These are phyloP conservation scores for Blastomussa wellsi DNA, from an alignment of 92 coral and sea anemone genomes.

Conservation along the genomic window DNA sequence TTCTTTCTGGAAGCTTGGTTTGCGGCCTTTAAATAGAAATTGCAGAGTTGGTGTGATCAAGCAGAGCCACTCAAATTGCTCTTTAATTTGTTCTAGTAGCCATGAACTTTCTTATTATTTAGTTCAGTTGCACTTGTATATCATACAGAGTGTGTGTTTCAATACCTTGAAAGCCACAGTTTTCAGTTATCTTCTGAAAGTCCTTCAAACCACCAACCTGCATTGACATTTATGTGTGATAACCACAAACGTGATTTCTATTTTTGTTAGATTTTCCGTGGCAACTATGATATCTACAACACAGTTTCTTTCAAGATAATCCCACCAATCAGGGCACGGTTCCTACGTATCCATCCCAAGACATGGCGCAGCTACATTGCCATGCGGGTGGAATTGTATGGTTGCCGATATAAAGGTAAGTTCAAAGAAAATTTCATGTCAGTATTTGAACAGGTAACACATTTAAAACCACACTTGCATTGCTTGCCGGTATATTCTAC, in stretches of 20 bases:
- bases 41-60: too few relatives aligned
- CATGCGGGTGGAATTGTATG: slow-evolving; percentile 86
- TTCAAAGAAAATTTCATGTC: neutral
- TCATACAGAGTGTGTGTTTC: neutral
- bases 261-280: slow-evolving; percentile 45
- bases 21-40: too few relatives aligned
- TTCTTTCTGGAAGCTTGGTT: too few relatives aligned
- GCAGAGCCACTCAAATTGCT: too few relatives aligned
- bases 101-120: neutral
- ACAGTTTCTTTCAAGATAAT: slow-evolving; percentile 64
- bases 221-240: neutral
- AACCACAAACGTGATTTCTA: neutral
- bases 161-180: neutral
- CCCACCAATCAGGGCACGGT: slow-evolving; percentile 72
- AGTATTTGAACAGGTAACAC: too few relatives aligned
- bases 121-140: neutral
- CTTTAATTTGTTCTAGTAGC: too few relatives aligned
- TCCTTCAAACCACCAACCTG: neutral
- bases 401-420: slow-evolving; percentile 62
- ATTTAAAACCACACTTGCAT: too few relatives aligned
- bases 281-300: slow-evolving; percentile 54
- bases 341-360: slow-evolving; percentile 79
- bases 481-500: neutral
- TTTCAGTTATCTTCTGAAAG: neutral
- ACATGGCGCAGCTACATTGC: slow-evolving; percentile 70